Conservation (phyloP, 92 coral and sea anemone genomes). For the Palythoa heliodiscus region DNA sequence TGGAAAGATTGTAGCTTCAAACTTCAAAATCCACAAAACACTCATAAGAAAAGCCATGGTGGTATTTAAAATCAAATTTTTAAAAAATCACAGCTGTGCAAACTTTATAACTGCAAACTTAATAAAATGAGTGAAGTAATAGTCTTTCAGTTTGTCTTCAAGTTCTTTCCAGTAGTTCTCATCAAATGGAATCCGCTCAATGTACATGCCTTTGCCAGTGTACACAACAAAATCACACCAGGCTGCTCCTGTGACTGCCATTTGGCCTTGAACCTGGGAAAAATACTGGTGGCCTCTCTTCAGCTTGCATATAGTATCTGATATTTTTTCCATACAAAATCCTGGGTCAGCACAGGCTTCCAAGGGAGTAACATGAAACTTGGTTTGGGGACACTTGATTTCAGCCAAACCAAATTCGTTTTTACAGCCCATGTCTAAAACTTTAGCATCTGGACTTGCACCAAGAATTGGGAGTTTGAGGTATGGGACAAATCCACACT, state of each 20-base stretch:
- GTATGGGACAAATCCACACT: slow-evolving; percentile 5
- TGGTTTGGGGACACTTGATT: slow-evolving; percentile 5
- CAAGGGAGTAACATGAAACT: not conserved
- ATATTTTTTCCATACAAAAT: slow-evolving; percentile 1
- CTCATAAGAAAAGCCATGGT: slow-evolving; percentile 1
- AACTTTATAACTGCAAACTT: slow-evolving; percentile 2
- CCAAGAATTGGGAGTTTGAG: not conserved
- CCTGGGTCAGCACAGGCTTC: slow-evolving; percentile 8
- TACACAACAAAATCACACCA: not conserved
- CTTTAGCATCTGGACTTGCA: slow-evolving; percentile 2
- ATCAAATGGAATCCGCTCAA: slow-evolving; percentile 1
- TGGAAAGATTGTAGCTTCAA: not conserved
- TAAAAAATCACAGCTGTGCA: not conserved
- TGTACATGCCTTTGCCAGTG: slow-evolving; percentile 3
- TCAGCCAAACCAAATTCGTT: not conserved
- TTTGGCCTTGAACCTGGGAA: slow-evolving; percentile 3
- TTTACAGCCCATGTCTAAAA: slow-evolving; percentile 1
- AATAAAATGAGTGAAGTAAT: not conserved
- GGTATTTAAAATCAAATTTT: not conserved
- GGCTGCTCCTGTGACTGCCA: slow-evolving; percentile 6
- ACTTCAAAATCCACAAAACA: not conserved
- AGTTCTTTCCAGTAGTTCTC: slow-evolving; percentile 4
- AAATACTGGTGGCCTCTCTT: slow-evolving; percentile 5
- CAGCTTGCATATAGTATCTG: slow-evolving; percentile 4
- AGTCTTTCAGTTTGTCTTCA: slow-evolving; percentile 1